Conservation (phyloP, 2,888 invertebrate species). For the Megamerina dolium region DNA sequence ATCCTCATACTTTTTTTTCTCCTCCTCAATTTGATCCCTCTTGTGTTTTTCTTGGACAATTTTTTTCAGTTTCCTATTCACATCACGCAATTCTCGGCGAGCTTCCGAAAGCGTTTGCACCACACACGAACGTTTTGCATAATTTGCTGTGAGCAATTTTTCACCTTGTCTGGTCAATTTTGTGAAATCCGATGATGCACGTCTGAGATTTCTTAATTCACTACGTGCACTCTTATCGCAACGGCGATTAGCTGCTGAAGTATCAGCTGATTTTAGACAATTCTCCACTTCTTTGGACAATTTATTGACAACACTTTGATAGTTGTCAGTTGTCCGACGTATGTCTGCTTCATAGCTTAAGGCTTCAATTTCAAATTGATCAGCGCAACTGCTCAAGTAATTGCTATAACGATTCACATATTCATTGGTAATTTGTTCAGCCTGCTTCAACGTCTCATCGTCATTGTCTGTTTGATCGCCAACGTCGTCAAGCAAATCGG, state of each 20-base stretch:
- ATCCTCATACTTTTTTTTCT: too few relatives aligned
- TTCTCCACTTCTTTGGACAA: neutral
- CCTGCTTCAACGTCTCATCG: neutral
- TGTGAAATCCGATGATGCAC: neutral
- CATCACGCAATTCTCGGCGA: too few relatives aligned
- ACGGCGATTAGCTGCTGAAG: neutral
- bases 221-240: neutral
- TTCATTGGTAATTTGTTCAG: slow-evolving; percentile 1
- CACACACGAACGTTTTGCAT: slow-evolving; percentile 2
- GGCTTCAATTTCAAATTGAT: slow-evolving; percentile 1
- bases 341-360: neutral
- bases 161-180: neutral
- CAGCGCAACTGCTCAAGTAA: slow-evolving; percentile 3
- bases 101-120: too few relatives aligned
- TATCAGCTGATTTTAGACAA: slow-evolving; percentile 2
- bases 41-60: too few relatives aligned
- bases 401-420: slow-evolving; percentile 5
- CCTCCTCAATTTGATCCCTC: too few relatives aligned
- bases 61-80: too few relatives aligned
- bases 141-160: neutral
- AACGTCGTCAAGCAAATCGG: neutral
- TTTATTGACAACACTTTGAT: neutral
- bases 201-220: neutral
- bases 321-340: neutral
- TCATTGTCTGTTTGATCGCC: neutral